Conservation (phyloP, 2,888 invertebrate species). For the Scaptomyza cyrtandrae region DNA sequence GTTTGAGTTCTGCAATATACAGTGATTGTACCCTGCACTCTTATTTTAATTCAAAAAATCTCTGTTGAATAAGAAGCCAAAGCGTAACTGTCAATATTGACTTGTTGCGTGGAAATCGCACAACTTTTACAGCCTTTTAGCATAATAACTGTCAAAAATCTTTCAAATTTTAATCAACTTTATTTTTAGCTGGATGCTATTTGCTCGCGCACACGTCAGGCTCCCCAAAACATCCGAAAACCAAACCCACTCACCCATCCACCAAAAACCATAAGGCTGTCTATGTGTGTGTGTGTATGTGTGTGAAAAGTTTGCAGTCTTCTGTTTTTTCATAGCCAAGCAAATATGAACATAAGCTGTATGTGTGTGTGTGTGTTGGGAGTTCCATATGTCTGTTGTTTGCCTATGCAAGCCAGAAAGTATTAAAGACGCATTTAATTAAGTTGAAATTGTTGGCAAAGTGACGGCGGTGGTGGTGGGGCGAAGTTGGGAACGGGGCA, state of each 20-base stretch:
- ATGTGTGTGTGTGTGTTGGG: constrained; percentile 60
- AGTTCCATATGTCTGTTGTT: constrained; percentile 29
- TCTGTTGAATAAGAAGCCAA: constrained; percentile 13
- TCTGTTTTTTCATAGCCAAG: constrained; percentile 68
- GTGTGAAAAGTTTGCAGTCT: constrained; percentile 55
- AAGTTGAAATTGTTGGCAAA: constrained; percentile 76
- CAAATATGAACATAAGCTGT: constrained; percentile 71
- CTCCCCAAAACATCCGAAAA: neutral
- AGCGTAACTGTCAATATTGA: constrained; percentile 71
- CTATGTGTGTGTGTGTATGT: constrained; percentile 2
- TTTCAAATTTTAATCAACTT: constrained; percentile 80
- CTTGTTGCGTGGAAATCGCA: constrained; percentile 61
- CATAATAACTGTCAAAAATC: constrained; percentile 79
- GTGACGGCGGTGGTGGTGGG: constrained; percentile 32
- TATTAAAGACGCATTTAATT: constrained; percentile 80
- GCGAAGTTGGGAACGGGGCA: neutral
- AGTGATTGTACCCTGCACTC: too few species aligned
- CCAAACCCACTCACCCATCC: too few species aligned
- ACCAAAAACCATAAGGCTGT: neutral
- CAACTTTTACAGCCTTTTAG: constrained; percentile 64
- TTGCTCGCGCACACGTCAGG: constrained; percentile 51
- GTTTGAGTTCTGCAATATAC: too few species aligned
- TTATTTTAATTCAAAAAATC: neutral
- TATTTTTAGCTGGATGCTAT: constrained; percentile 61
- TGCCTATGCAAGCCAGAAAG: constrained; percentile 51